A percentile compares a stretch with the other conserved stretches of the same genome.
Evolutionary conservation across 2,113 vertebrate species (phyloP).

Genomic region (Oenanthe oenanthe): DNA sequence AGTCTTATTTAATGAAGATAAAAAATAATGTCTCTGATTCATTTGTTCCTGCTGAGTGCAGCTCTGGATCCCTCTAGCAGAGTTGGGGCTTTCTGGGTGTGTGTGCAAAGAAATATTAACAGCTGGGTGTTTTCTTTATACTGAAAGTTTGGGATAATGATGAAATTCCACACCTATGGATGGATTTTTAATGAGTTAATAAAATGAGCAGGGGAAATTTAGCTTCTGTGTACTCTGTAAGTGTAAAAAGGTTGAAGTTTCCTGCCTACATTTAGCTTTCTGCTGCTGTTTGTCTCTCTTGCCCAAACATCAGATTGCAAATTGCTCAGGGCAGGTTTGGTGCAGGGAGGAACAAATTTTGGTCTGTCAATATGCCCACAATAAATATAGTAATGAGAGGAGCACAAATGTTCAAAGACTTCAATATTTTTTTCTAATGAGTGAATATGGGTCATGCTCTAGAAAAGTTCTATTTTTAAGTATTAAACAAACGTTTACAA

Average conservation of each 20-base stretch:
- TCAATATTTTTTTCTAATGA: neutral
- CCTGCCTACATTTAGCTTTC: neutral
- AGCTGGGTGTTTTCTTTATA: neutral
- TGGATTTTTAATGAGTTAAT: neutral
- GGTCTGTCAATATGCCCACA: neutral
- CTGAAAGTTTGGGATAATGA: neutral
- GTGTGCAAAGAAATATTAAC: neutral
- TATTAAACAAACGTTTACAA: neutral
- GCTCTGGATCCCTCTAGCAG: neutral
- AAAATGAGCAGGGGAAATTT: neutral
- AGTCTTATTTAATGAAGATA: neutral
- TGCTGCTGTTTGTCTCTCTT: neutral
- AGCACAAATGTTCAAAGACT: neutral
- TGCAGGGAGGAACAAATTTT: neutral
- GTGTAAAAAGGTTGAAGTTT: neutral
- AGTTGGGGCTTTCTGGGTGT: neutral
- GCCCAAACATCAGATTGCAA: neutral
- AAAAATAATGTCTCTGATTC: neutral
- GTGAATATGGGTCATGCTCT: neutral
- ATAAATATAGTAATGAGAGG: neutral
- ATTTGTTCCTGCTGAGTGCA: neutral
- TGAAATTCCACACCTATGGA: neutral
- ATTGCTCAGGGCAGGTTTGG: neutral
- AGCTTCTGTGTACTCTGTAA: neutral
- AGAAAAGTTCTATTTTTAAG: neutral